Base-by-base conservation (phyloP, 2,113 vertebrate species). In the Mustelus asterias region DNA sequence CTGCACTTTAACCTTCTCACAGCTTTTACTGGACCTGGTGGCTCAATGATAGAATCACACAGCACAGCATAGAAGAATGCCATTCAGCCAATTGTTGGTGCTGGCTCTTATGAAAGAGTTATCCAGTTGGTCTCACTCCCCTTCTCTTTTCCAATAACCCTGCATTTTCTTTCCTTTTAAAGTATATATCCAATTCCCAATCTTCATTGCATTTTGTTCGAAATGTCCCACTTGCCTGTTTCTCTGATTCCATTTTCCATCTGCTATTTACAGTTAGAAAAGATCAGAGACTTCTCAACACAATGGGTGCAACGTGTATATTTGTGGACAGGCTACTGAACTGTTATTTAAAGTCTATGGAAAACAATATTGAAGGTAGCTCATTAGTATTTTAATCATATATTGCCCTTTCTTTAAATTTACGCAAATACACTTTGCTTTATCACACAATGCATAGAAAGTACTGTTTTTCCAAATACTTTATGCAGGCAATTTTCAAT, bases 281-380 rank as follows among this genome's bases (percentile, higher is more conserved):
- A 60, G 26, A 63, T 26, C 3, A 22, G 58, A 37, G 33, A 33
- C 18, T 92, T 37, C 60, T 11, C 58, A n/a, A 92, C 14, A 9
- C 60, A 65, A 92, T 65, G 29, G 1, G 88, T 90, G 33, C 29
- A 33, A 33, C 26, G 3, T 58, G 16, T 9, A 54, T 54, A 37
- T n/a, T 65, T 37, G 60, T 93, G 33, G 60, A 65, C 60, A 93
- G 18, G 60, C 16, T 65, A 8, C 33, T 63, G 33, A 65, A 63
- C 29, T 92, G 60, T 83, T 83, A 83, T n/a, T 92, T 92, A 92
- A 58, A 60, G 29, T 92, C 14, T 54, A 89, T n/a, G 89, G 89
- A n/a, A 65, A 93, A 37, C n/a, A 37, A 65, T n/a, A 65, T n/a
- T 60, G n/a, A 92, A 92, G 89, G 16, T 41, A 80, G 16, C 18